These are phyloP conservation scores for Peromyscus melanophrys DNA, from an alignment of 2,797 vertebrate genomes.

Conservation along the genomic window DNA sequence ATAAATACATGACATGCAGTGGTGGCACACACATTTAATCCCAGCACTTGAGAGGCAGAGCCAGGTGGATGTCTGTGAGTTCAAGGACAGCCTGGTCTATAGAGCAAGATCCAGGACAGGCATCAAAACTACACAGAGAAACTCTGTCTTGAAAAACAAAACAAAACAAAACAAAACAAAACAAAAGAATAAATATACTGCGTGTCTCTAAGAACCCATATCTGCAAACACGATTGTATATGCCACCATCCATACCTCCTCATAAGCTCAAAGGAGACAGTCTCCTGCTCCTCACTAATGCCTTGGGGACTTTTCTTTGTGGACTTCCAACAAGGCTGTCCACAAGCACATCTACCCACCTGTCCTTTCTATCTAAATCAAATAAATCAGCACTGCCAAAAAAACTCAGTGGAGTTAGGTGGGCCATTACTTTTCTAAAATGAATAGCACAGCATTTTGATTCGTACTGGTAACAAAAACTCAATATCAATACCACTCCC, in stretches of 20 bases:
- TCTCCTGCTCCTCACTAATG: not conserved
- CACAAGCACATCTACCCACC: not conserved
- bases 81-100: no score
- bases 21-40: no score
- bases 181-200: not conserved
- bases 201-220: not conserved
- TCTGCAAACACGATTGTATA: not conserved
- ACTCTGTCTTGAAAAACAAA: no score
- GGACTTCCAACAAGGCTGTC: not conserved
- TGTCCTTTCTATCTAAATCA: not conserved
- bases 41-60: no score
- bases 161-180: no score
- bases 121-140: no score
- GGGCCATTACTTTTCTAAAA: not conserved
- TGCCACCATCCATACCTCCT: fast-evolving
- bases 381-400: not conserved
- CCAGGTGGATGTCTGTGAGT: no score
- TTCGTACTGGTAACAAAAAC: not conserved
- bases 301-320: not conserved
- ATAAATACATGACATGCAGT: no score
- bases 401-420: not conserved
- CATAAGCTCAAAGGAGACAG: not conserved
- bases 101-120: no score
- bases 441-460: not conserved
- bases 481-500: not conserved